phyloP scores from a whole-genome alignment of 2,113 vertebrate genomes.

The Sceloporus tristichus region DNA sequence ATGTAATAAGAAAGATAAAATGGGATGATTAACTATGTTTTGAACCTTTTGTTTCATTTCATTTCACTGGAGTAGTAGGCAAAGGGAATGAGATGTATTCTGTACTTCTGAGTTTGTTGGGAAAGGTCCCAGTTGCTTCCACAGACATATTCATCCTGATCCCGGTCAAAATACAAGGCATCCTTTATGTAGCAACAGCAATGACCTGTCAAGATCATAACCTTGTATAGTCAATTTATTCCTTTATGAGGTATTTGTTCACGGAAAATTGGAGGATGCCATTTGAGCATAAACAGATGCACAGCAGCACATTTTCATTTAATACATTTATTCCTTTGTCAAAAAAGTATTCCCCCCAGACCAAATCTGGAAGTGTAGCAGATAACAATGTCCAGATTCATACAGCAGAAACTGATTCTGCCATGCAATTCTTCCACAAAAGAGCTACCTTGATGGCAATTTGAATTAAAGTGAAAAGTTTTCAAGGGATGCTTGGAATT shows the following conservation, averaged over 20 bases:
- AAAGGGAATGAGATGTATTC: background rate
- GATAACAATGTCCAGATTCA: background rate
- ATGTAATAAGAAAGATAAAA: background rate
- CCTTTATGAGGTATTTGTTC: constrained; percentile 61
- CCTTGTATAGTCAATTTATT: constrained; percentile 62
- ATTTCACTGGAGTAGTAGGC: background rate
- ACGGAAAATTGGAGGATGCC: constrained; percentile 57
- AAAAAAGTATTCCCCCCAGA: constrained; percentile 56
- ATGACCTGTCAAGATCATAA: constrained; percentile 59
- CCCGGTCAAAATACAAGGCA: constrained; percentile 58
- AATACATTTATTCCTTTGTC: constrained; percentile 52
- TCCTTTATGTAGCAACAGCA: constrained; percentile 24
- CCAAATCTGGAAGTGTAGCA: background rate
- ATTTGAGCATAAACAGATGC: constrained; percentile 66
- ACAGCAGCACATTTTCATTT: constrained; percentile 58
- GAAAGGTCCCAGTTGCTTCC: background rate
- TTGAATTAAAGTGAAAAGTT: no score
- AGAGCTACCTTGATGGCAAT: no score
- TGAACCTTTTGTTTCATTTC: background rate
- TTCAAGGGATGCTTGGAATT: background rate
- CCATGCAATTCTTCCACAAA: no score
- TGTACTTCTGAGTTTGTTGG: background rate
- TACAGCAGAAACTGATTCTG: no score
- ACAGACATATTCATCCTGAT: constrained; percentile 64
- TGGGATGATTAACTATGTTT: background rate